These are phyloP conservation scores for Maccullochella peelii DNA, from an alignment of 2,113 vertebrate species.

Conservation along the genomic window DNA sequence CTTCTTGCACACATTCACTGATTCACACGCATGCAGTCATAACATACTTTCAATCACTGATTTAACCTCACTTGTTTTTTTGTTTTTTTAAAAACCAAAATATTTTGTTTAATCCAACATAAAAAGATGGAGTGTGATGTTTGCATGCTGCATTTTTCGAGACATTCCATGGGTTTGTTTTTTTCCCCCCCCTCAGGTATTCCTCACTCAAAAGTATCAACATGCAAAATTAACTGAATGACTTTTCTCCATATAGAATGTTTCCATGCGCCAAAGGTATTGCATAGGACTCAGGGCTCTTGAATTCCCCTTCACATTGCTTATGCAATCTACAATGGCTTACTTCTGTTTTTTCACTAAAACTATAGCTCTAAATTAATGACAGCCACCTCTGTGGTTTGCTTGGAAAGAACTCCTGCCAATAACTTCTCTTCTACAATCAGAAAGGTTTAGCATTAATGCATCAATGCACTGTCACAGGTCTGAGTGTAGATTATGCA, in stretches of 20 bases:
- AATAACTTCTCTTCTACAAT: constrained; percentile 65
- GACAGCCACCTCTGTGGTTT: constrained; percentile 54
- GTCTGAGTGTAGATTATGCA: constrained; percentile 62
- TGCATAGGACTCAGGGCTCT: constrained; percentile 78
- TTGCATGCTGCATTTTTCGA: constrained; percentile 75
- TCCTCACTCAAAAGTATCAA: constrained; percentile 75
- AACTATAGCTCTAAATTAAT: constrained; percentile 65
- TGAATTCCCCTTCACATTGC: constrained; percentile 64
- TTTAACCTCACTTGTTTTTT: constrained; percentile 58
- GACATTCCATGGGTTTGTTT: constrained; percentile 77
- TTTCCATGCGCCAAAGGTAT: constrained; percentile 75
- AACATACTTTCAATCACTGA: constrained; percentile 77
- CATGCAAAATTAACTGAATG: constrained; percentile 84
- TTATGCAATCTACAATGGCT: constrained; percentile 76
- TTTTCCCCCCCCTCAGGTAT: constrained; percentile 58
- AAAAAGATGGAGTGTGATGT: constrained; percentile 77
- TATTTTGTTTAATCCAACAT: constrained; percentile 60
- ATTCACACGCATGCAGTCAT: constrained; percentile 65
- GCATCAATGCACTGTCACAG: constrained; percentile 78
- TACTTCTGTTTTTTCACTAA: constrained; percentile 40
- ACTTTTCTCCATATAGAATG: constrained; percentile 81
- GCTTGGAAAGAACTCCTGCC: constrained; percentile 52
- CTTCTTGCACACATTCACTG: constrained; percentile 67
- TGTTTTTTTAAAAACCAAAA: constrained; percentile 44
- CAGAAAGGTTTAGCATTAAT: constrained; percentile 63